phyloP scores from a whole-genome alignment of 2,797 vertebrate genomes.

The Myotis pilosus region DNA sequence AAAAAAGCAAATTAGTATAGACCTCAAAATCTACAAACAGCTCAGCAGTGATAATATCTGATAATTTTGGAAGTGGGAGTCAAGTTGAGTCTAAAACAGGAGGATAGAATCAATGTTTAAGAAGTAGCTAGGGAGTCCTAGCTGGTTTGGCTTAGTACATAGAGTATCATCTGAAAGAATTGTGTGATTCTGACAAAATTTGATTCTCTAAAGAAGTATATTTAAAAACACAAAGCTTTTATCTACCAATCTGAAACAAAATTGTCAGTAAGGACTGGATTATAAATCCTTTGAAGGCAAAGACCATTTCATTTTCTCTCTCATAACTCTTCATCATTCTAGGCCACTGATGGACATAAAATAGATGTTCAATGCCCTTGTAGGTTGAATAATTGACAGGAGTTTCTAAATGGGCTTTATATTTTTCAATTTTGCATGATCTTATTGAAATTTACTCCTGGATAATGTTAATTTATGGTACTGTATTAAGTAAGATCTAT shows the following conservation, averaged over 20 bases:
- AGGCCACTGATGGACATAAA: background rate
- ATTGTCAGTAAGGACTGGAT: background rate
- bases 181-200: background rate
- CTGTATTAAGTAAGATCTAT: background rate
- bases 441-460: background rate
- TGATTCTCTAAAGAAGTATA: background rate
- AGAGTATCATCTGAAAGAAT: background rate
- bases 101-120: background rate
- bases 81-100: background rate
- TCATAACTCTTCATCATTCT: background rate
- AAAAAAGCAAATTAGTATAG: background rate
- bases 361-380: background rate
- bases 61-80: background rate
- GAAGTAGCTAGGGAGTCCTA: background rate
- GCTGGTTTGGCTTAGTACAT: too few species aligned
- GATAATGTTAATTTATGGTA: background rate
- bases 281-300: conserved; percentile 2
- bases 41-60: background rate
- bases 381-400: background rate
- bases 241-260: background rate
- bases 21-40: background rate
- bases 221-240: background rate
- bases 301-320: background rate
- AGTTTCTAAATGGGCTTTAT: background rate
- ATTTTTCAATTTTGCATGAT: conserved; percentile 1